Conservation (phyloP, 1,140 invertebrate species). For the Orchesella cincta region DNA sequence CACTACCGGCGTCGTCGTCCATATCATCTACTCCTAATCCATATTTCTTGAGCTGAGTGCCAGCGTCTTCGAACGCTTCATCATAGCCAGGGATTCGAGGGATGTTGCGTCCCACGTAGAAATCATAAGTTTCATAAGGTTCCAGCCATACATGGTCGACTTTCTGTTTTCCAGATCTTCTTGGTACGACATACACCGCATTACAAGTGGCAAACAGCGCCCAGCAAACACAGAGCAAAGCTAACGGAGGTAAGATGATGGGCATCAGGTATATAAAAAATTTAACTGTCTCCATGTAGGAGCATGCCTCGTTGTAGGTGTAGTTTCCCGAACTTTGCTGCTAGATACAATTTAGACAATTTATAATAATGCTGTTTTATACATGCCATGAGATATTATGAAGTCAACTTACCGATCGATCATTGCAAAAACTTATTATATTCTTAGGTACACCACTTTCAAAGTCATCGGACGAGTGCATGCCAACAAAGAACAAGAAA, state of each 20-base stretch:
- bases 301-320: neutral
- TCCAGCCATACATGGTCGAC: conserved; percentile 1
- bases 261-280: neutral
- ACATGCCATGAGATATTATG: too few relatives aligned
- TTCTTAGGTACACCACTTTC: neutral
- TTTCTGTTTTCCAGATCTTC: neutral
- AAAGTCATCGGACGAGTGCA: neutral
- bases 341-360: neutral
- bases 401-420: neutral
- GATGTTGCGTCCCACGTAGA: conserved; percentile 1
- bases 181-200: neutral
- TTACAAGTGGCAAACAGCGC: neutral
- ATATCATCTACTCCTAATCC: too few relatives aligned
- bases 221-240: neutral
- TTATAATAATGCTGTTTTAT: too few relatives aligned
- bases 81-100: neutral
- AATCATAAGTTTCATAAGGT: conserved; percentile 5
- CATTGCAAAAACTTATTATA: neutral
- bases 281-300: neutral
- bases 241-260: neutral
- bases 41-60: neutral
- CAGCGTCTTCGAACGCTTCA: neutral
- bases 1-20: too few relatives aligned
- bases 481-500: neutral
- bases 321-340: neutral